Evolutionary conservation across 2,888 invertebrate genomes (phyloP), one percentile per base, ranked within the genome.

Genomic region (Trichogramma dendrolimi): DNA sequence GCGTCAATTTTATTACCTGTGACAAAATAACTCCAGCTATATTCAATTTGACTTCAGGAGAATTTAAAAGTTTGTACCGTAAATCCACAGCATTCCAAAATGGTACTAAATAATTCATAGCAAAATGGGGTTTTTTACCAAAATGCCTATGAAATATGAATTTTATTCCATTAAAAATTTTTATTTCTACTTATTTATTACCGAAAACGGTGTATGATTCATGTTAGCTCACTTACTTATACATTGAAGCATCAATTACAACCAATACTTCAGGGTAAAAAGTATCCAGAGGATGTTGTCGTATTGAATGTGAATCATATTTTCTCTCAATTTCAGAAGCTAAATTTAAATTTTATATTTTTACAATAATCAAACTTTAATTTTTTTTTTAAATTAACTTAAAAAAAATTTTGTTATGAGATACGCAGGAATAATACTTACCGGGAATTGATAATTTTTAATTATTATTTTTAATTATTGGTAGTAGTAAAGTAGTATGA

Each of bases 31-130:
- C 42, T 50, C 65, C 65, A 48, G 65, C 65, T 6, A 65, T 60
- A 48, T 65, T 65, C 5, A 65, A 14, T 42, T 62, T 62, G n/a
- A 65, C 55, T 62, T 62, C 52, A 48, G 65, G 65, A 0, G 55
- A 55, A 46, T 54, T 47, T 38, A 65, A 43, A 47, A 62, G 44
- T 27, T 14, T 57, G n/a, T 65, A 65, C 39, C 65, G 27, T 8
- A 65, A 48, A 41, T 65, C 65, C 6, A 65, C 65, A 4, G 57
- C 65, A 42, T 60, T 62, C 65, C 65, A 65, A 58, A 65, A 65
- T 11, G 62, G 62, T 14, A 60, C 44, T 47, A 65, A 52, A 50
- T 65, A 65, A 52, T 62, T 64, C 59, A 62, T 51, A 4, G 62
- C 60, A 1, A 55, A 54, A 7, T 43, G 39, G 14, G 64, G 64